A percentile compares a stretch with the other conserved stretches of the same genome.
phyloP scores from a whole-genome alignment of 2,113 vertebrate genomes.

The Entelurus aequoreus region DNA sequence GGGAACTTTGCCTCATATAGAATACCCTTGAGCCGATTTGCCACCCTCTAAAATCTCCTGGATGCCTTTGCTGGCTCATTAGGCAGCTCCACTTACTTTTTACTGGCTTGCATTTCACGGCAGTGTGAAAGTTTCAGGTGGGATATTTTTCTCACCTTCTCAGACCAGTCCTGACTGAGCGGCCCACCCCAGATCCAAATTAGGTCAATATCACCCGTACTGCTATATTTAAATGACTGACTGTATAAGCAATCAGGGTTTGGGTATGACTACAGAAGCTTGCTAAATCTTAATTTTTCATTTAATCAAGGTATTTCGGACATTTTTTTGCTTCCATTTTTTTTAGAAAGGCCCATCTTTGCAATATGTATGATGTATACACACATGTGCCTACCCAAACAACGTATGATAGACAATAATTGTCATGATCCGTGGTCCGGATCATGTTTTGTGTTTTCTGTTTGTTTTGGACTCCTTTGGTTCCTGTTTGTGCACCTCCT shows the following conservation, averaged over 20 bases:
- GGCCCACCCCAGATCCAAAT: slow-evolving; percentile 53
- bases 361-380: too few relatives aligned
- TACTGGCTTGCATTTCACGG: slow-evolving; percentile 44
- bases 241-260: too few relatives aligned
- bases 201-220: slow-evolving; percentile 62
- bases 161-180: slow-evolving; percentile 38
- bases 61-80: slow-evolving; percentile 52
- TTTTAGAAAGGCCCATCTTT: too few relatives aligned
- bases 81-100: slow-evolving; percentile 46
- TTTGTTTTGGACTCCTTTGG: too few relatives aligned
- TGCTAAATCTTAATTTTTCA: neutral
- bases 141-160: slow-evolving; percentile 51
- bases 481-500: too few relatives aligned
- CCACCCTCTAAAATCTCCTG: slow-evolving; percentile 61
- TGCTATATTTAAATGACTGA: slow-evolving; percentile 21
- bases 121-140: slow-evolving; percentile 30
- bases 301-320: neutral
- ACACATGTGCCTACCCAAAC: too few relatives aligned
- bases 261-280: too few relatives aligned
- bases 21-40: slow-evolving; percentile 73
- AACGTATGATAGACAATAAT: too few relatives aligned
- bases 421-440: too few relatives aligned
- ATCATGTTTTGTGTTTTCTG: too few relatives aligned
- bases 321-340: neutral
- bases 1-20: slow-evolving; percentile 65